Conservation (phyloP, 1,140 invertebrate species). For the Sarcophaga bullata region DNA sequence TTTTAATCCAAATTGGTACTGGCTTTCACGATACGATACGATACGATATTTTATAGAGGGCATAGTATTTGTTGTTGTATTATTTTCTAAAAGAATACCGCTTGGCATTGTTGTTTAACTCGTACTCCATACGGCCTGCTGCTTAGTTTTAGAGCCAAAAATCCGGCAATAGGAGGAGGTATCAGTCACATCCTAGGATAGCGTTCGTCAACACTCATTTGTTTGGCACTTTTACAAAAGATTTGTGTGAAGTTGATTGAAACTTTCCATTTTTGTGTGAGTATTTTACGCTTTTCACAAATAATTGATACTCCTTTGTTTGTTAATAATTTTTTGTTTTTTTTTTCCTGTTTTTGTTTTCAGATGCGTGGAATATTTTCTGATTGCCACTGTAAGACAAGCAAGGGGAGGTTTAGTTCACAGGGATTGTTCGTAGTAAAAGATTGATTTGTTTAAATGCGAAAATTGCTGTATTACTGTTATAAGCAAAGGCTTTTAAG, state of each 20-base stretch:
- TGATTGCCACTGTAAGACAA: no score
- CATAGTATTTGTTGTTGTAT: not conserved
- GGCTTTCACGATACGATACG: conserved; percentile 8
- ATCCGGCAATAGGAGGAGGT: not conserved
- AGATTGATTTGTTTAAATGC: no score
- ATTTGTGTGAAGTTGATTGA: conserved; percentile 56
- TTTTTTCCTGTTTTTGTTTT: no score
- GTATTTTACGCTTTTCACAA: conserved; percentile 36
- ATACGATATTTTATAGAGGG: not conserved
- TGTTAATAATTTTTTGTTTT: not conserved
- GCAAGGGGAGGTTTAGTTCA: no score
- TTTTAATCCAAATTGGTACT: conserved; percentile 62
- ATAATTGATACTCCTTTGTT: not conserved
- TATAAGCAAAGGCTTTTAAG: no score
- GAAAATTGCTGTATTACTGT: no score
- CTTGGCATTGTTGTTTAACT: not conserved
- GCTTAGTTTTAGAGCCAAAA: no score
- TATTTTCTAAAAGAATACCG: conserved; percentile 7
- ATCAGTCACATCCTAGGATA: conserved; percentile 39
- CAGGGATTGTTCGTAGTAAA: no score
- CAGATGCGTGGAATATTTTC: no score
- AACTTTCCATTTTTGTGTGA: conserved; percentile 25
- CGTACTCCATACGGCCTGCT: not conserved
- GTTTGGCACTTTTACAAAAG: conserved; percentile 60
- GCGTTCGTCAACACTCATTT: conserved; percentile 50